Percentiles rank a stretch among this genome's conserved stretches.
Conservation (phyloP, 2,888 invertebrate genomes). For the Sesia apiformis region DNA sequence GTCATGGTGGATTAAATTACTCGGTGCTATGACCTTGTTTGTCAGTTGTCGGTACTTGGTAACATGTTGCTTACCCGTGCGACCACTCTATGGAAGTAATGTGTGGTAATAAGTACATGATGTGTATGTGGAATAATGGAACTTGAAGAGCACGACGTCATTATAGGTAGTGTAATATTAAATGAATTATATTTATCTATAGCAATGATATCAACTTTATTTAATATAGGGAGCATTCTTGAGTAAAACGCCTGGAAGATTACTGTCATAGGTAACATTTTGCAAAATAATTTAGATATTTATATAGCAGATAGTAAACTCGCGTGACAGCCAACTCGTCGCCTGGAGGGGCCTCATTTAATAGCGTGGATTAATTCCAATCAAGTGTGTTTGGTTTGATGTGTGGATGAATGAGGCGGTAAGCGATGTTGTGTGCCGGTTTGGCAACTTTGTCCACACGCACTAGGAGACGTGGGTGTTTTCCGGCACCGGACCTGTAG, state of each 20-base stretch:
- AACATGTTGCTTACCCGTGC: neutral
- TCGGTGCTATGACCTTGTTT: conserved; percentile 54
- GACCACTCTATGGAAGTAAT: no score
- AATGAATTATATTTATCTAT: no score
- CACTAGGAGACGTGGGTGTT: neutral
- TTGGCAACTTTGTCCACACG: conserved; percentile 4
- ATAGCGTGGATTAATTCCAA: conserved; percentile 55
- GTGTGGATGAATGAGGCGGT: conserved; percentile 22
- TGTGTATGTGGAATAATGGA: no score
- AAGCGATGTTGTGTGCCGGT: conserved; percentile 9
- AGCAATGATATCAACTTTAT: no score
- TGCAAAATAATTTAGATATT: no score
- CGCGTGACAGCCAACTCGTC: conserved; percentile 9
- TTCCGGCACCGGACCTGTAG: conserved; percentile 3
- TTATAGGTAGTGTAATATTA: no score
- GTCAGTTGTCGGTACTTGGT: conserved; percentile 25
- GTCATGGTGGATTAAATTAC: conserved; percentile 68
- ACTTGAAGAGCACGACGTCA: no score
- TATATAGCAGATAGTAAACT: no score
- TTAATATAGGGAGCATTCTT: no score
- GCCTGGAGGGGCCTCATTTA: conserved; percentile 47
- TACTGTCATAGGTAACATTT: no score
- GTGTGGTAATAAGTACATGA: no score
- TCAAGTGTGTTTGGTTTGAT: conserved; percentile 33
- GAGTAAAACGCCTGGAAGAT: no score